phyloP scores from a whole-genome alignment of 2,113 vertebrate species.

The Octodon degus region DNA sequence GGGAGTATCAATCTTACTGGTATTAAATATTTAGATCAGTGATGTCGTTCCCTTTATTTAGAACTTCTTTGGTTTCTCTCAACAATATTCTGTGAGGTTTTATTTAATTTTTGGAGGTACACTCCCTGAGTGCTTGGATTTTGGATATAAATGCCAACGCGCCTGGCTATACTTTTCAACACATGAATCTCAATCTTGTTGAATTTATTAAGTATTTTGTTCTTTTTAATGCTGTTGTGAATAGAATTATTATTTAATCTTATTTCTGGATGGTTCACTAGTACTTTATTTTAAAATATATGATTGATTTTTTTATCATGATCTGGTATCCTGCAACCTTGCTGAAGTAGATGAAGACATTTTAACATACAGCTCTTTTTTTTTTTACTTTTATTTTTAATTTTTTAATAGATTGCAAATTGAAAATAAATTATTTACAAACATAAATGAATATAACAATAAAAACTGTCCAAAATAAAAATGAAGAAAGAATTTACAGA shows the following conservation, averaged over 20 bases:
- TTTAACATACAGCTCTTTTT: background rate
- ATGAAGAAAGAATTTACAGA: too few species aligned
- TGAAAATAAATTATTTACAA: too few species aligned
- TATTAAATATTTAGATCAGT: background rate
- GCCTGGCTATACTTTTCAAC: background rate
- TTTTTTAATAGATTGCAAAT: too few species aligned
- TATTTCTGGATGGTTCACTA: background rate
- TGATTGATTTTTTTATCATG: background rate
- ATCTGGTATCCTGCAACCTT: background rate
- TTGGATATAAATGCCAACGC: background rate
- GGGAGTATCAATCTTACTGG: background rate
- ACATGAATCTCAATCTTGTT: background rate
- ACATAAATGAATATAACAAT: too few species aligned
- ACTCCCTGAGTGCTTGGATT: background rate
- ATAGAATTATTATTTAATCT: background rate
- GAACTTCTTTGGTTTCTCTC: slow-evolving; percentile 18
- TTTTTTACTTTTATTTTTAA: too few species aligned
- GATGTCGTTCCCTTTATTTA: background rate
- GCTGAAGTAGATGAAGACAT: background rate
- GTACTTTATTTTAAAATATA: background rate
- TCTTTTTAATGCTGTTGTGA: background rate
- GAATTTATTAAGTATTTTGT: slow-evolving; percentile 4
- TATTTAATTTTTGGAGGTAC: background rate
- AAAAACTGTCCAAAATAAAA: too few species aligned
- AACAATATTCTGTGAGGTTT: background rate